These are phyloP conservation scores for Thripadectes ignobilis DNA, from an alignment of 2,797 vertebrate species.

Conservation along the genomic window DNA sequence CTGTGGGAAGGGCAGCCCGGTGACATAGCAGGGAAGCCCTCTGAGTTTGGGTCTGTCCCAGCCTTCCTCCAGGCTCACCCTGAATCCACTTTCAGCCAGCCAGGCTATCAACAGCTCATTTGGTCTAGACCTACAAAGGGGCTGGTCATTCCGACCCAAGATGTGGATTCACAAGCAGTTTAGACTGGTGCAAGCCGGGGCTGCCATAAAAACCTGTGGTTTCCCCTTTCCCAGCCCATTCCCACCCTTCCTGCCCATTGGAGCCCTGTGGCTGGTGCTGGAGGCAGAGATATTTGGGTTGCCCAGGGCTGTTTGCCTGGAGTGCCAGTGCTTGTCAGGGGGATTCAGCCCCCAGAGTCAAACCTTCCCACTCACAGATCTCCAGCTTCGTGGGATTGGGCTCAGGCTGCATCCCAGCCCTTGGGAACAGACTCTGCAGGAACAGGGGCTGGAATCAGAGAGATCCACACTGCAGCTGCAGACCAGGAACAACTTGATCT, in stretches of 20 bases:
- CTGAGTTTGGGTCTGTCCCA: background rate
- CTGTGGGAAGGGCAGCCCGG: background rate
- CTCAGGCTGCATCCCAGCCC: background rate
- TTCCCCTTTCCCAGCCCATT: background rate
- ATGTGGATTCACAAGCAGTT: background rate
- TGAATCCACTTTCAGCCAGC: background rate
- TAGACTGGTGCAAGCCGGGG: background rate
- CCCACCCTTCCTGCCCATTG: background rate
- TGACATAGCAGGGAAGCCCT: background rate
- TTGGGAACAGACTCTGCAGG: background rate
- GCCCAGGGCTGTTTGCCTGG: background rate
- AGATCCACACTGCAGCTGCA: background rate
- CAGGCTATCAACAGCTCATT: background rate
- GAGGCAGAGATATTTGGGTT: background rate
- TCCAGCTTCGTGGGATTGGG: background rate
- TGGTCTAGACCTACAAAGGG: background rate
- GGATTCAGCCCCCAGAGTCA: background rate
- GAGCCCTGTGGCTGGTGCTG: background rate
- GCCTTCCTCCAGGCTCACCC: background rate
- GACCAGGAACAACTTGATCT: background rate
- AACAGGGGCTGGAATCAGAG: background rate
- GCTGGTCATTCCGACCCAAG: background rate
- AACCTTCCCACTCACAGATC: rapidly evolving
- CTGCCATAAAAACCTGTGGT: background rate
- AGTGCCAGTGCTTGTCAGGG: background rate